Base-by-base conservation (phyloP, 2,888 invertebrate species). In the Sinodicranocentrus sp. region DNA sequence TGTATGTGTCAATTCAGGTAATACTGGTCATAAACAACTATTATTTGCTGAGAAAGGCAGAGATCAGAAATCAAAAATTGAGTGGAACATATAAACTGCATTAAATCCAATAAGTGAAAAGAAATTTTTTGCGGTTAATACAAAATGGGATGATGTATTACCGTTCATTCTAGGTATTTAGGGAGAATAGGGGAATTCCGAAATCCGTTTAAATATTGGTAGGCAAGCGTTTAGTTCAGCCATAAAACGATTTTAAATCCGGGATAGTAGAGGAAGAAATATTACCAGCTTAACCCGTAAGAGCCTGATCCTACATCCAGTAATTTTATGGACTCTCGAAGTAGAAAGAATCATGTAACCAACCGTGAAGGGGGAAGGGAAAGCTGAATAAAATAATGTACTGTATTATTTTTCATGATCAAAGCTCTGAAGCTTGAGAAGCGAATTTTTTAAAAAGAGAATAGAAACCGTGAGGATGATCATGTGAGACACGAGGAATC, bases 201-300 rank as follows among this genome's bases (percentile, higher is more conserved):
- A n/a, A n/a, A n/a, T n/a, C n/a, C n/a, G n/a, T n/a, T n/a, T n/a
- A n/a, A n/a, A n/a, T n/a, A n/a, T n/a, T n/a, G 33, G 33, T n/a
- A 25, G 8, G 17, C 43, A 21, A 67, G 21, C 25, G 26, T 48
- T 70, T 70, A 70, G 25, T 52, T 70, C 26, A 26, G 68, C 48
- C 39, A 17, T 67, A 70, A 70, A 70, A 52, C 68, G 68, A 26
- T 70, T 70, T 48, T 70, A 48, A 70, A 70, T 70, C 68, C 68
- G 26, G 52, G 52, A 70, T 70, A 43, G 48, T 17, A 10, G 26
- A 17, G 52, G 21, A 28, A 52, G 68, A 70, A 52, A 70, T 70
- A 70, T 70, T 70, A 19, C 68, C 21, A 52, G 68, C 68, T 70
- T 70, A 70, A 67, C 67, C 67, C 43, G 67, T 8, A 39, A 63